phyloP scores from a whole-genome alignment of 2,113 vertebrate genomes.

The Callocephalon fimbriatum region DNA sequence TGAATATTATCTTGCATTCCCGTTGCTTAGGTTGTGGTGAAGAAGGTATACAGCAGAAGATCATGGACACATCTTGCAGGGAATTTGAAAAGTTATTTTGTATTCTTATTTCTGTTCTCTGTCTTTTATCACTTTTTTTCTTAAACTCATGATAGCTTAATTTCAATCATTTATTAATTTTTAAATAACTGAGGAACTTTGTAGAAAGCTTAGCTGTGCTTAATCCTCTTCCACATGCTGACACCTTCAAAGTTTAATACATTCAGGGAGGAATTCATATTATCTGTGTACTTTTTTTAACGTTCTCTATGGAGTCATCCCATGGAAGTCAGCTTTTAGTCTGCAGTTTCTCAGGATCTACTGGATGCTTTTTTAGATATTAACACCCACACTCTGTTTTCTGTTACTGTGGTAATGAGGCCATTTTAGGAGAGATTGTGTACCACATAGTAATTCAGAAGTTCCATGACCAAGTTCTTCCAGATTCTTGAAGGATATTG shows the following conservation, averaged over 20 bases:
- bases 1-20: background rate
- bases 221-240: background rate
- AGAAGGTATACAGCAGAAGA: background rate
- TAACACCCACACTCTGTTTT: accelerated
- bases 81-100: background rate
- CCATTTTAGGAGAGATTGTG: background rate
- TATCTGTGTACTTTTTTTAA: background rate
- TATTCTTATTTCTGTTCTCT: background rate
- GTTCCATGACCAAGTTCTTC: background rate
- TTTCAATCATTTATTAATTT: background rate
- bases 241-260: background rate
- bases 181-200: background rate
- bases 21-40: background rate
- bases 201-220: background rate
- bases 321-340: background rate
- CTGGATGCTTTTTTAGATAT: background rate
- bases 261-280: background rate
- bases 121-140: background rate
- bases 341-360: background rate
- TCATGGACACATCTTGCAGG: background rate
- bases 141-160: background rate
- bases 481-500: background rate
- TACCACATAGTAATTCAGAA: background rate
- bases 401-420: background rate
- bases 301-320: background rate